A percentile compares a stretch with the other conserved stretches of the same genome.
These are phyloP conservation scores for Pelosia muscerda DNA, from an alignment of 2,888 invertebrate species.

Conservation along the genomic window DNA sequence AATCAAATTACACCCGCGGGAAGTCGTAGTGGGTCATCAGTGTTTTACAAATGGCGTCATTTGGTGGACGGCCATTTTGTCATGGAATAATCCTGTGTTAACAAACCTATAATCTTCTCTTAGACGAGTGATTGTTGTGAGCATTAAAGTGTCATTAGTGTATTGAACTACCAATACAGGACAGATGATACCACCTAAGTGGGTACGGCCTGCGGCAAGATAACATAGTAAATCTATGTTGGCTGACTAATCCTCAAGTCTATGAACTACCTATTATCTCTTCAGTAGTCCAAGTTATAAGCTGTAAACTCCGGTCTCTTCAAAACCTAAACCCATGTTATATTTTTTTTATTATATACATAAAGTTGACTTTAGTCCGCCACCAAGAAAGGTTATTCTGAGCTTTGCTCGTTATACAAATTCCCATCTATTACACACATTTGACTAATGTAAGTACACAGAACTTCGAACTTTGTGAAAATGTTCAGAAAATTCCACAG, in stretches of 20 bases:
- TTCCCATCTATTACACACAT: too few species aligned
- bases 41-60: not conserved
- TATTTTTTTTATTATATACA: too few species aligned
- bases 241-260: not conserved
- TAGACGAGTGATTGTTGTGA: constrained; percentile 2
- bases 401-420: not conserved
- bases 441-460: not conserved
- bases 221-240: not conserved
- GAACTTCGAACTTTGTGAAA: not conserved
- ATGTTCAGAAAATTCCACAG: not conserved
- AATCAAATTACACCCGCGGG: not conserved
- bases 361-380: too few species aligned
- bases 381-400: too few species aligned
- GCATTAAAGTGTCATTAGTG: constrained; percentile 17
- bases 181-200: constrained; percentile 7
- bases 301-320: not conserved
- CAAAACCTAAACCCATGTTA: not conserved
- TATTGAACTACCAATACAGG: not conserved
- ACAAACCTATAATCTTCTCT: not conserved
- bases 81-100: not conserved
- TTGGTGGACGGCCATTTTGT: constrained; percentile 1
- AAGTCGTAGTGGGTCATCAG: not conserved
- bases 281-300: too few species aligned
- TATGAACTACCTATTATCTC: too few species aligned
- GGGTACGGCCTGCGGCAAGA: not conserved